These are phyloP conservation scores for Drosophila sulfurigaster DNA, from an alignment of 1,140 invertebrate genomes.

Conservation along the genomic window DNA sequence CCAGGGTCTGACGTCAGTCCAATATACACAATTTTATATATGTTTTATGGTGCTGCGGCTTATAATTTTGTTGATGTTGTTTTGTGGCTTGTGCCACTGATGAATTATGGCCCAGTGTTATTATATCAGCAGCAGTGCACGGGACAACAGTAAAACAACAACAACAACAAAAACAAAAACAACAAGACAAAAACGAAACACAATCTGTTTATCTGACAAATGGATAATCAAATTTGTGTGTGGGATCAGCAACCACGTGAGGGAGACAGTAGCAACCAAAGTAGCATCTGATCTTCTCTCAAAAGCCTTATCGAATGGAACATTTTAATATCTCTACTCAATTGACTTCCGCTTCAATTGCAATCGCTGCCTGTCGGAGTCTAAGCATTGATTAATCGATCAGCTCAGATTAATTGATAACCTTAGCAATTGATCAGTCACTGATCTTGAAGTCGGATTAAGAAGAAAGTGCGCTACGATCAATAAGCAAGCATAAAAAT, in stretches of 20 bases:
- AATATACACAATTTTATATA: slow-evolving; percentile 50
- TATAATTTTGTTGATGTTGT: slow-evolving; percentile 68
- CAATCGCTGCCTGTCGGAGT: too few species aligned
- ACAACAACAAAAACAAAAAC: background rate
- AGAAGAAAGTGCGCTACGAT: background rate
- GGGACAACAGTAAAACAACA: background rate
- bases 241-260: slow-evolving; percentile 8
- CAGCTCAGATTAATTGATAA: slow-evolving; percentile 3
- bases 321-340: too few species aligned
- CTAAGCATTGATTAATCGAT: too few species aligned
- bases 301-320: too few species aligned
- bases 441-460: slow-evolving; percentile 24
- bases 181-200: background rate
- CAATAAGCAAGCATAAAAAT: too few species aligned
- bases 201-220: slow-evolving; percentile 15
- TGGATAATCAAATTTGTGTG: background rate
- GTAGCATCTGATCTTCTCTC: too few species aligned
- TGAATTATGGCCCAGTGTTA: slow-evolving; percentile 61
- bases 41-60: slow-evolving; percentile 53
- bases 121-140: slow-evolving; percentile 33
- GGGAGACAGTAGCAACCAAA: background rate
- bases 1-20: slow-evolving; percentile 46
- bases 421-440: slow-evolving; percentile 16
- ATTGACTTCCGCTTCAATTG: too few species aligned
- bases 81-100: slow-evolving; percentile 65